Conservation (phyloP, 2,113 vertebrate genomes). For the Dromiciops gliroides region DNA sequence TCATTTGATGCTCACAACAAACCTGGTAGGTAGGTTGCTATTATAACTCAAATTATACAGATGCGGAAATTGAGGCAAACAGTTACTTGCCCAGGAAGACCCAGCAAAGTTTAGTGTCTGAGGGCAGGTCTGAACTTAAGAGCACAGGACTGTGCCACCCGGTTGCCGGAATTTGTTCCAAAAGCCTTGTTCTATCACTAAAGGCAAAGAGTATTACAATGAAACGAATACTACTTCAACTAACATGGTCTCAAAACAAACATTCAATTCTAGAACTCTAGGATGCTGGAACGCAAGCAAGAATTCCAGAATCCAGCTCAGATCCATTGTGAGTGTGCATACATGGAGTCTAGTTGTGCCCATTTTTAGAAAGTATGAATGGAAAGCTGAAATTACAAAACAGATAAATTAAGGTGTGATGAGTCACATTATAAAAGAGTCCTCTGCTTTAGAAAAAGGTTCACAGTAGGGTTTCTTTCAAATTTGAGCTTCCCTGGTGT, state of each 20-base stretch:
- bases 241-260: constrained; percentile 11
- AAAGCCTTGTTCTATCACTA: neutral
- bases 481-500: neutral
- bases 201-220: constrained; percentile 25
- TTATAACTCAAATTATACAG: neutral
- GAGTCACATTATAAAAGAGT: too few species aligned
- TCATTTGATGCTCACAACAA: too few species aligned
- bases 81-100: neutral
- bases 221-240: constrained; percentile 18
- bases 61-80: neutral
- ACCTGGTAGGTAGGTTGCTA: too few species aligned
- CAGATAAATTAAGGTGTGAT: neutral
- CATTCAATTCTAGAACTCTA: neutral
- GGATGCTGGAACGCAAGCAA: neutral
- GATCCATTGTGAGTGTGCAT: neutral
- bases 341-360: neutral
- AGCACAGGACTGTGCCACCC: too few species aligned
- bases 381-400: constrained; percentile 3
- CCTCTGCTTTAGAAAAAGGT: constrained; percentile 37
- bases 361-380: constrained; percentile 25
- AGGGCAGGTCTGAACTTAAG: neutral
- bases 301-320: neutral
- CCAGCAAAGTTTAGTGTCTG: neutral
- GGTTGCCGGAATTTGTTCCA: too few species aligned
- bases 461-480: neutral